Conservation (phyloP, 2,888 invertebrate genomes). For the Mechanitis messenoides region DNA sequence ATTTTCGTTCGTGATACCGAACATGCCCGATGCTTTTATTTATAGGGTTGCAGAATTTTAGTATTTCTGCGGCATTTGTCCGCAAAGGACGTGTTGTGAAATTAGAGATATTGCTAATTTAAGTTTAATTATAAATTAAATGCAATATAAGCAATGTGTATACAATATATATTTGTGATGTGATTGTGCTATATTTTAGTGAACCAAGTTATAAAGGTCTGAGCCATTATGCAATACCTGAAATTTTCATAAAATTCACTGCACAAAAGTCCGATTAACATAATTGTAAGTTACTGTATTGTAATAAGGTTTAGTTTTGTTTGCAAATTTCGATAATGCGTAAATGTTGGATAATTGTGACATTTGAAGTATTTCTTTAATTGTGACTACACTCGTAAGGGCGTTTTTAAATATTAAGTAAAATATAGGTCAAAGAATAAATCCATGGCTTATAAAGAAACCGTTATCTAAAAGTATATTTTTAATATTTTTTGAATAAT, state of each 20-base stretch:
- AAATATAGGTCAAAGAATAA: too few species aligned
- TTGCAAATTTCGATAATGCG: too few species aligned
- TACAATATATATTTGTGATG: slow-evolving; percentile 6
- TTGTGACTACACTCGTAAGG: too few species aligned
- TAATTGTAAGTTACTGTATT: too few species aligned
- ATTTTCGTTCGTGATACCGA: slow-evolving; percentile 9
- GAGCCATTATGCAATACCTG: not conserved
- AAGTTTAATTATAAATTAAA: slow-evolving; percentile 11
- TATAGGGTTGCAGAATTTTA: slow-evolving; percentile 9
- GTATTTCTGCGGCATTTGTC: slow-evolving; percentile 24
- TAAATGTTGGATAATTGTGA: too few species aligned
- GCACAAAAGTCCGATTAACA: too few species aligned
- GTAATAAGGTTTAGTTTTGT: too few species aligned
- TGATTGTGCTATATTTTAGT: not conserved
- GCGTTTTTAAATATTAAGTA: too few species aligned
- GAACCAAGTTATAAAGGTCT: not conserved
- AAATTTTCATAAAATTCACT: slow-evolving; percentile 5
- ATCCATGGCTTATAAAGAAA: too few species aligned
- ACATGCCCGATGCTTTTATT: slow-evolving; percentile 16
- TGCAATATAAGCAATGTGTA: slow-evolving; percentile 8
- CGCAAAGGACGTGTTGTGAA: slow-evolving; percentile 5
- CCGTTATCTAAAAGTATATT: too few species aligned
- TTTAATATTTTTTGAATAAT: too few species aligned
- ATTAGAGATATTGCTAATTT: not conserved
- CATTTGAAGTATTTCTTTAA: too few species aligned